Evolutionary conservation across 2,888 invertebrate genomes (phyloP), one percentile per base, ranked within the genome.

Genomic region (Diogma glabrata): DNA sequence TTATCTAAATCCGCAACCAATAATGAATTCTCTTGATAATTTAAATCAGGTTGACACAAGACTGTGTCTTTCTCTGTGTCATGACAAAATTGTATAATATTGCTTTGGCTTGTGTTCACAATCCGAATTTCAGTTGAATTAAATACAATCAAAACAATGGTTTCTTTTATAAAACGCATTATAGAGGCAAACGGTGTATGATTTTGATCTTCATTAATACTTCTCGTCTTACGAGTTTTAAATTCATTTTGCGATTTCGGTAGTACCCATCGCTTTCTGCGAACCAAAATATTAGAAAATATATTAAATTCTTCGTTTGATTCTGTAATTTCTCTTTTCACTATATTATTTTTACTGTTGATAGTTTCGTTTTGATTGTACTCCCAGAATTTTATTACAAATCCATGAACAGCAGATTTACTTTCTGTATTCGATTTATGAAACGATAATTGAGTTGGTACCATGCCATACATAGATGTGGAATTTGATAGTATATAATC

Each of bases 331-430:
- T 14, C 28, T 20, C 52, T 51, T 30, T 53, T 52, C 33, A 50
- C 22, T 6, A 50, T 38, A 16, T 28, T 17, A 9, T 16, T 51
- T 40, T 47, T 52, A 17, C 10, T 56, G 53, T 22, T 54, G 51
- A n/a, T 52, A 45, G 57, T 54, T 24, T 47, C 43, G 24, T 50
- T 53, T 51, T 52, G 54, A 55, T 75, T 76, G 85, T 85, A 88
- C 61, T 84, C 82, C 87, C 88, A 88, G 67, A 87, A 82, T 72
- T 88, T 88, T 58, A 88, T 69, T 16, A 85, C 82, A 67, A 87
- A 88, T 0, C 88, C 87, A 49, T 79, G 74, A 55, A 84, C 76
- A 47, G 77, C 75, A 1, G 75, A 72, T 58, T 75, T 74, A 51
- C 70, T 50, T 57, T 67, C 60, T 53, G 61, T 51, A 61, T 61